A percentile compares a stretch with the other conserved stretches of the same genome.
Evolutionary conservation across 2,888 invertebrate species (phyloP).

Genomic region (Agrypnus murinus): DNA sequence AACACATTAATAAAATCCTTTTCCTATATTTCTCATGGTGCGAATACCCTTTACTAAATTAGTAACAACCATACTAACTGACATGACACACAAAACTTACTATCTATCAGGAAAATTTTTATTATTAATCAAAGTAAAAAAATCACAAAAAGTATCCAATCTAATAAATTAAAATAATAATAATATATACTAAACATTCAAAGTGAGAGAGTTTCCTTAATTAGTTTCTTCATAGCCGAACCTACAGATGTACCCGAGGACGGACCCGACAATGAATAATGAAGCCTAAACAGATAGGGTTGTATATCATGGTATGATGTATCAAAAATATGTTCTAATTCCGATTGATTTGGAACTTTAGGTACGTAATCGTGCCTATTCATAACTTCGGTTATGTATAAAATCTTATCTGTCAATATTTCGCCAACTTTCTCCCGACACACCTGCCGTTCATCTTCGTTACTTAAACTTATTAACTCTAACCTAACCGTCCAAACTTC

Average conservation of each 20-base stretch:
- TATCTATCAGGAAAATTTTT: conserved; percentile 32
- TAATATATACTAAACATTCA: conserved; percentile 70
- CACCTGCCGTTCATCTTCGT: conserved; percentile 90
- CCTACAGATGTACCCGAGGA: conserved; percentile 85
- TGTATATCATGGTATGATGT: conserved; percentile 94
- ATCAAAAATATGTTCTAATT: conserved; percentile 95
- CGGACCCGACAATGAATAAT: conserved; percentile 87
- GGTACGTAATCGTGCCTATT: conserved; percentile 97
- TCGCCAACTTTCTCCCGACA: conserved; percentile 93
- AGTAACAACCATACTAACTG: conserved; percentile 18
- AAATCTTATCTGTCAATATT: conserved; percentile 92
- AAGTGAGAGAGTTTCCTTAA: conserved; percentile 89
- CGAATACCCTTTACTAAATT: conserved; percentile 23
- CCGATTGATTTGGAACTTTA: conserved; percentile 94
- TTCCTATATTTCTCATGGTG: not conserved
- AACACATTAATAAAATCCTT: too few species aligned
- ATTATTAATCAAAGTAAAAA: conserved; percentile 19
- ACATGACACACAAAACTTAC: conserved; percentile 32
- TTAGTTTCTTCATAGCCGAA: conserved; percentile 91
- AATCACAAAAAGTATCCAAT: conserved; percentile 23
- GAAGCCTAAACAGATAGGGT: conserved; percentile 96
- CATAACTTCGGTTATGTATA: conserved; percentile 96
- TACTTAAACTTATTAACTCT: conserved; percentile 88
- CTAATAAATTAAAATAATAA: conserved; percentile 34
- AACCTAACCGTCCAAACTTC: conserved; percentile 98